These are phyloP conservation scores for Platycheirus rosarum DNA, from an alignment of 2,888 invertebrate genomes.

Conservation along the genomic window DNA sequence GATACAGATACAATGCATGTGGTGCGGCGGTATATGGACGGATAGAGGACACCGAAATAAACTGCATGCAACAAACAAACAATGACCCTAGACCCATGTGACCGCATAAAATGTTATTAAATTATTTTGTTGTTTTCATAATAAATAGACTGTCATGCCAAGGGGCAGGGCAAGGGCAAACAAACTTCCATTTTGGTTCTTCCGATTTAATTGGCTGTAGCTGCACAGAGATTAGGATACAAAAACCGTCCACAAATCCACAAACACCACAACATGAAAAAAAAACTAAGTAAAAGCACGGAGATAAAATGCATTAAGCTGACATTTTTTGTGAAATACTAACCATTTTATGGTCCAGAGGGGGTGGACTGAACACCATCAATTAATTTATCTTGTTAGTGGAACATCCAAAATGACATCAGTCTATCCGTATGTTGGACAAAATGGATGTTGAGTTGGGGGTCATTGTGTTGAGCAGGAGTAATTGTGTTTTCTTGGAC, in stretches of 20 bases:
- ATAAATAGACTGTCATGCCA: conserved; percentile 39
- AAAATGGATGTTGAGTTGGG: conserved; percentile 31
- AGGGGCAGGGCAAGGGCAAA: conserved; percentile 6
- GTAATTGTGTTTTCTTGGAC: conserved; percentile 49
- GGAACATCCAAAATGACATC: conserved; percentile 49
- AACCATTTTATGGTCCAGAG: background rate
- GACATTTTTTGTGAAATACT: conserved; percentile 36
- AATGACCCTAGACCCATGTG: conserved; percentile 64
- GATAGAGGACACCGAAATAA: conserved; percentile 47
- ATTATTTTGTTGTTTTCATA: conserved; percentile 60
- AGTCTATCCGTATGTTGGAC: conserved; percentile 21
- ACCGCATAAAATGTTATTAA: conserved; percentile 69
- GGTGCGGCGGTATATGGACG: background rate
- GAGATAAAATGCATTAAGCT: conserved; percentile 58
- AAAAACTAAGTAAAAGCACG: background rate
- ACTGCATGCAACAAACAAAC: conserved; percentile 65
- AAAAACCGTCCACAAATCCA: conserved; percentile 22
- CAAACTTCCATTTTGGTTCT: conserved; percentile 37
- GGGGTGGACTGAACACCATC: conserved; percentile 30
- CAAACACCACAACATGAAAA: background rate
- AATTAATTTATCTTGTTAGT: conserved; percentile 63
- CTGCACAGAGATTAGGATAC: conserved; percentile 42
- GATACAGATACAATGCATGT: background rate
- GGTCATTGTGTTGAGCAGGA: conserved; percentile 35
- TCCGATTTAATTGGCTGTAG: conserved; percentile 58